Percentiles rank a stretch among this genome's conserved stretches.
Conservation (phyloP, 2,888 invertebrate species). For the Melanostoma scalare region DNA sequence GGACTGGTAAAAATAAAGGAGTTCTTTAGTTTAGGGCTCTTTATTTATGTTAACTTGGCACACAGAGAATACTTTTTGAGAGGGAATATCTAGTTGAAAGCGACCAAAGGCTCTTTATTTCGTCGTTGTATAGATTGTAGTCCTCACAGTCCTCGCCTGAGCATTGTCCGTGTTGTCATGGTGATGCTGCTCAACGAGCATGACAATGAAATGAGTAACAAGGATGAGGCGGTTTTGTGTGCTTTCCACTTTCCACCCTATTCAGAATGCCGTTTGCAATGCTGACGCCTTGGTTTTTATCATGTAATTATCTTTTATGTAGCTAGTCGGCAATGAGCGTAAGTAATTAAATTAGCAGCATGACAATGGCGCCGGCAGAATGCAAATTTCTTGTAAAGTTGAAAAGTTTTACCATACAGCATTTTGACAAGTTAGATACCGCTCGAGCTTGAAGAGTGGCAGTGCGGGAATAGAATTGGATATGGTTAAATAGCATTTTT, state of each 20-base stretch:
- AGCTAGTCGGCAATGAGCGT: constrained; percentile 78
- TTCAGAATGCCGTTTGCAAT: constrained; percentile 37
- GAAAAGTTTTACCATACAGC: constrained; percentile 23
- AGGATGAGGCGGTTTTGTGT: constrained; percentile 35
- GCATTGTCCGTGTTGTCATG: constrained; percentile 49
- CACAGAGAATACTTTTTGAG: constrained; percentile 5
- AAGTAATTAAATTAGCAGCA: constrained; percentile 81
- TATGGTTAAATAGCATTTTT: constrained; percentile 35
- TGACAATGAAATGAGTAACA: constrained; percentile 62
- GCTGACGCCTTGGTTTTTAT: constrained; percentile 71
- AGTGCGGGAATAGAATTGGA: not conserved
- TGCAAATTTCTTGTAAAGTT: constrained; percentile 31
- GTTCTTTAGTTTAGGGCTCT: constrained; percentile 45
- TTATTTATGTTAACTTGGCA: constrained; percentile 49
- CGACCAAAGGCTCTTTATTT: constrained; percentile 53
- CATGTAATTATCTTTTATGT: constrained; percentile 72
- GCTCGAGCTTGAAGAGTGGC: not conserved
- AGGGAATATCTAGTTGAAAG: constrained; percentile 1
- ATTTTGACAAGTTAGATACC: constrained; percentile 9
- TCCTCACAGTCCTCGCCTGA: not conserved
- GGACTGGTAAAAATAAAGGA: constrained; percentile 10
- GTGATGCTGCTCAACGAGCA: constrained; percentile 67
- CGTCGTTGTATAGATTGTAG: not conserved
- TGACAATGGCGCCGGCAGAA: constrained; percentile 48
- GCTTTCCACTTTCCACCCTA: not conserved